Evolutionary conservation across 2,113 vertebrate species (phyloP).

Genomic region (Campylorhamphus procurvoides): DNA sequence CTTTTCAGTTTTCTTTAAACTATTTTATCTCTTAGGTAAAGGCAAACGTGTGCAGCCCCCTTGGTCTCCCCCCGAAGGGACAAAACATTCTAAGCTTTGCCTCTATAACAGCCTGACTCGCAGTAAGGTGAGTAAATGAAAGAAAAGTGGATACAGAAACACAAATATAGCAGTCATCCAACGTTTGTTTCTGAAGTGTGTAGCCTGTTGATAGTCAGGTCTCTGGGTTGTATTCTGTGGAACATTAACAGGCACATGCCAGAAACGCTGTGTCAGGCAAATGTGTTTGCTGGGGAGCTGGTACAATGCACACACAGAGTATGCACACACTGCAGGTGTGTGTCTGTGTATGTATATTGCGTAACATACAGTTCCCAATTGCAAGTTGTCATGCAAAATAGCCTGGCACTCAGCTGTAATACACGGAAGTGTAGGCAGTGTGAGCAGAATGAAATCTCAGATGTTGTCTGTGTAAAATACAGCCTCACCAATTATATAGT

Average conservation of each 20-base stretch:
- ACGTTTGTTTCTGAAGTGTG: background rate
- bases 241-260: background rate
- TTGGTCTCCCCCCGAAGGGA: constrained; percentile 85
- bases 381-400: background rate
- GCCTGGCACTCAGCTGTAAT: background rate
- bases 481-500: background rate
- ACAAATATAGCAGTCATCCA: background rate
- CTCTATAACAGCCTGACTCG: constrained; percentile 97
- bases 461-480: background rate
- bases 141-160: background rate
- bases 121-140: constrained; percentile 81
- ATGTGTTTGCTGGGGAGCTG: background rate
- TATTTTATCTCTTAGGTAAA: constrained; percentile 76
- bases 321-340: background rate
- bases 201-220: background rate
- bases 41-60: constrained; percentile 84
- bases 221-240: background rate
- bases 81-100: constrained; percentile 79
- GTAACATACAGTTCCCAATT: background rate
- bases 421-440: background rate
- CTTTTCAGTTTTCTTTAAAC: background rate
- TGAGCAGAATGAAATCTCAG: background rate
- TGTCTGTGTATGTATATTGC: background rate
- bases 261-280: background rate
- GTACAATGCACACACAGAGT: background rate